These are phyloP conservation scores for Criorhina ranunculi DNA, from an alignment of 2,888 invertebrate genomes.

Conservation along the genomic window DNA sequence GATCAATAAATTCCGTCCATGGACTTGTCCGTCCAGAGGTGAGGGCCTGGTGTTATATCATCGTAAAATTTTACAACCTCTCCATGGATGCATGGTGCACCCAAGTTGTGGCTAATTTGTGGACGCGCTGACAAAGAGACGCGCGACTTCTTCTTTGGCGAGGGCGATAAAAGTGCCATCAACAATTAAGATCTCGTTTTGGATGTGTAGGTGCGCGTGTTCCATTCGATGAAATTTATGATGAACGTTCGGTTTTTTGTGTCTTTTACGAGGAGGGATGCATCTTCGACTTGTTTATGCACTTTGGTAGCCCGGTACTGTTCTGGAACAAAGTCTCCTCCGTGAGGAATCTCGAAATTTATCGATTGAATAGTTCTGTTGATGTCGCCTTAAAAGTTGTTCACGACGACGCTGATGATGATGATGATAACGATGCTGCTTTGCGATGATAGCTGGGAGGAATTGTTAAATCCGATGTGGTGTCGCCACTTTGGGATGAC, in stretches of 20 bases:
- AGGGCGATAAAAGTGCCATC: slow-evolving; percentile 41
- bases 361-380: slow-evolving; percentile 69
- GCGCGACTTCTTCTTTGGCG: slow-evolving; percentile 34
- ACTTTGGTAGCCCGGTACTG: slow-evolving; percentile 42
- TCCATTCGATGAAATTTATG: slow-evolving; percentile 62
- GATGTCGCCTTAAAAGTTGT: slow-evolving; percentile 61
- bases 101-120: slow-evolving; percentile 42
- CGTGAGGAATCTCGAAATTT: slow-evolving; percentile 38
- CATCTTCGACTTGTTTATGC: slow-evolving; percentile 29
- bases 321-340: slow-evolving; percentile 47
- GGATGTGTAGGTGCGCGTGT: slow-evolving; percentile 28
- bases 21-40: slow-evolving; percentile 32
- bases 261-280: too few relatives aligned
- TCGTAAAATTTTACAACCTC: slow-evolving; percentile 64
- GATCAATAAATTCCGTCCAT: slow-evolving; percentile 64
- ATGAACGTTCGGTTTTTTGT: slow-evolving; percentile 51
- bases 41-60: slow-evolving; percentile 28
- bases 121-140: slow-evolving; percentile 24
- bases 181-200: slow-evolving; percentile 42
- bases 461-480: slow-evolving; percentile 14
- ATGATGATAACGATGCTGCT: neutral
- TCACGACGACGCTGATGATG: neutral
- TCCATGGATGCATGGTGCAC: neutral
- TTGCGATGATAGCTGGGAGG: neutral
- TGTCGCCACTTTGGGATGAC: slow-evolving; percentile 54